Percentiles rank a stretch among this genome's conserved stretches.
These are phyloP conservation scores for Perognathus longimembris DNA, from an alignment of 2,113 vertebrate genomes.

Conservation along the genomic window DNA sequence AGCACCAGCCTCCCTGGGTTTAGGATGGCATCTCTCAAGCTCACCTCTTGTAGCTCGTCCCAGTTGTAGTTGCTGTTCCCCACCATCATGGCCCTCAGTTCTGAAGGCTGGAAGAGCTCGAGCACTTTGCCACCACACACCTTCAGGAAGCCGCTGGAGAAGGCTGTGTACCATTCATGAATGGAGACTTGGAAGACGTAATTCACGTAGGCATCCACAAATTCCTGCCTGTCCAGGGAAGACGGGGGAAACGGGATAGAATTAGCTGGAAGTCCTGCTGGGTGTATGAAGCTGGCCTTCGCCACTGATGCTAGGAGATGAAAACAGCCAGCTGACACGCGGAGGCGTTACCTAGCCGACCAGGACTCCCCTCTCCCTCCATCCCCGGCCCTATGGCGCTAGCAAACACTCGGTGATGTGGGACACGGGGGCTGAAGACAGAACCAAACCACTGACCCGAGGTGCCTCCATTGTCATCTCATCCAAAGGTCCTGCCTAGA, in stretches of 20 bases:
- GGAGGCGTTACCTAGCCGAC: rapidly evolving
- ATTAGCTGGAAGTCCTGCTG: not conserved
- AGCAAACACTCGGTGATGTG: not conserved
- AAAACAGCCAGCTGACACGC: not conserved
- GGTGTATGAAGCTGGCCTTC: not conserved
- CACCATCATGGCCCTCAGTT: slow-evolving; percentile 98
- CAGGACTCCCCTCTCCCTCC: not conserved
- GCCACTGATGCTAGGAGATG: not conserved
- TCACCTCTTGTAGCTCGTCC: slow-evolving; percentile 97
- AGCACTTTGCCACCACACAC: slow-evolving; percentile 98
- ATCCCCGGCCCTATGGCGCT: not conserved
- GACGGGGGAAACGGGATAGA: slow-evolving; percentile 25
- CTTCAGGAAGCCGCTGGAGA: slow-evolving; percentile 96
- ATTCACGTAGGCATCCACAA: slow-evolving; percentile 95
- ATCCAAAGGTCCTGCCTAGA: not conserved
- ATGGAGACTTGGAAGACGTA: slow-evolving; percentile 94
- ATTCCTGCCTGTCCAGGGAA: slow-evolving; percentile 91
- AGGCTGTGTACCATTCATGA: slow-evolving; percentile 94
- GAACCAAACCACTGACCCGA: too few relatives aligned
- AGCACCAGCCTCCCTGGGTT: too few relatives aligned
- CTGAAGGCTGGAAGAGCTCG: slow-evolving; percentile 96
- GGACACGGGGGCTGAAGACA: not conserved
- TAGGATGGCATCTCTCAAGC: not conserved
- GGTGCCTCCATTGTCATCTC: not conserved
- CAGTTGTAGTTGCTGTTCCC: slow-evolving; percentile 99